Base-by-base conservation (phyloP, 2,888 invertebrate species). In the Colletes collaris region DNA sequence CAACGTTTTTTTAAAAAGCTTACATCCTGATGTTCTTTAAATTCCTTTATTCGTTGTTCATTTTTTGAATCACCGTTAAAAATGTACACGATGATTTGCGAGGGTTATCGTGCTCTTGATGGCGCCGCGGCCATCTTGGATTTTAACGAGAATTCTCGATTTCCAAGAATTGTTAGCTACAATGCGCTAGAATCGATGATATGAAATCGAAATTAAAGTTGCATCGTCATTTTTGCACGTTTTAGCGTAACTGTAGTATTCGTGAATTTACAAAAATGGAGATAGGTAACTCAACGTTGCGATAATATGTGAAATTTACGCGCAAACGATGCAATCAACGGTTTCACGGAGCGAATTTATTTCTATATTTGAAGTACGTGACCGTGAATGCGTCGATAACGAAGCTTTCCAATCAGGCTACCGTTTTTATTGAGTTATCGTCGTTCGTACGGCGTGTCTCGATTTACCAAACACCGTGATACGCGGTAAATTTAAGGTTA, bases 91-190 rank as follows among this genome's bases (percentile, higher is more conserved):
- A 0, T 5, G 40, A 4, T 53, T 53, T 75, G 16, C 69, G 65
- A 72, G 65, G 56, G 60, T 4, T 3, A 81, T 8, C 10, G 40
- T 35, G 50, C 16, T 72, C 10, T 56, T 69, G 40, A 81, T 75
- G 3, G 65, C 71, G 10, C 75, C 27, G 2, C 71, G 40, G 7
- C 55, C 79, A 58, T 81, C 69, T 40, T 56, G 76, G n/a, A 79
- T 46, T 27, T 76, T 79, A 8, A 50, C 27, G 50, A 79, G 8
- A 55, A 79, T 49, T 63, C 27, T 0, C 27, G 27, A 27, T 27
- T 27, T 27, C 27, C 27, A 27, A 0, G 27, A 27, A 27, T 27
- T 27, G 27, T 27, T 27, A 27, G 27, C 27, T 27, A 27, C 27
- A 27, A 27, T 2, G 27, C 27, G 27, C 27, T 27, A 27, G 27